A percentile compares a stretch with the other conserved stretches of the same genome.
Evolutionary conservation across 2,888 invertebrate species (phyloP).

Genomic region (Agonum fuliginosum): DNA sequence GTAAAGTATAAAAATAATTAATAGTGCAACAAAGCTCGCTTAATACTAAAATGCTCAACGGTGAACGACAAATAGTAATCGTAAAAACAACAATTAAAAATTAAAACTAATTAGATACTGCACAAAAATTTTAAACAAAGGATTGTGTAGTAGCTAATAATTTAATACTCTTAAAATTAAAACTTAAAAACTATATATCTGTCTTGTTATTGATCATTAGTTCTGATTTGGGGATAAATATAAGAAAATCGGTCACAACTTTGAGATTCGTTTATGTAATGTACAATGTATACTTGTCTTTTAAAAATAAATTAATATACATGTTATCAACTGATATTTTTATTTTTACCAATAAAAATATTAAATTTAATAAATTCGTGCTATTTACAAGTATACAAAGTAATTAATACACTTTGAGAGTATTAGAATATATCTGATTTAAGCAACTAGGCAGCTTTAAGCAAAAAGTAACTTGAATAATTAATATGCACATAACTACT

Average conservation of each 20-base stretch:
- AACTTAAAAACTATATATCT: slow-evolving; percentile 11
- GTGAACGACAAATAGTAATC: slow-evolving; percentile 31
- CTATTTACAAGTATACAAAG: not conserved
- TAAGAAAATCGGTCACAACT: slow-evolving; percentile 6
- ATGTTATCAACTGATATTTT: too few species aligned
- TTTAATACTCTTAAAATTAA: not conserved
- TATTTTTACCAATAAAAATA: too few species aligned
- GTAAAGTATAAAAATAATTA: slow-evolving; percentile 55
- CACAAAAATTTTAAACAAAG: not conserved
- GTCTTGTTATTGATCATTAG: not conserved
- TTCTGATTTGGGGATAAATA: slow-evolving; percentile 15
- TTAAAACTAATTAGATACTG: slow-evolving; percentile 11
- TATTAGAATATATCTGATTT: not conserved
- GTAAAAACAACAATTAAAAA: slow-evolving; percentile 30
- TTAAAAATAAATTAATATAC: not conserved
- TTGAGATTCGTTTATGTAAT: slow-evolving; percentile 22
- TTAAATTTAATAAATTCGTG: not conserved
- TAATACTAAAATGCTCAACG: slow-evolving; percentile 54
- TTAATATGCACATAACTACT: not conserved
- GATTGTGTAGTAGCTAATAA: not conserved
- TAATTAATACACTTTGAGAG: not conserved
- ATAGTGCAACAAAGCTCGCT: slow-evolving; percentile 57
- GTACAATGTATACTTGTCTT: not conserved
- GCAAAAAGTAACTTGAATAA: not conserved
- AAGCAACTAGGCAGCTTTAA: slow-evolving; percentile 13